Base-by-base conservation (phyloP, 2,797 vertebrate species). In the Hippocampus kuda region DNA sequence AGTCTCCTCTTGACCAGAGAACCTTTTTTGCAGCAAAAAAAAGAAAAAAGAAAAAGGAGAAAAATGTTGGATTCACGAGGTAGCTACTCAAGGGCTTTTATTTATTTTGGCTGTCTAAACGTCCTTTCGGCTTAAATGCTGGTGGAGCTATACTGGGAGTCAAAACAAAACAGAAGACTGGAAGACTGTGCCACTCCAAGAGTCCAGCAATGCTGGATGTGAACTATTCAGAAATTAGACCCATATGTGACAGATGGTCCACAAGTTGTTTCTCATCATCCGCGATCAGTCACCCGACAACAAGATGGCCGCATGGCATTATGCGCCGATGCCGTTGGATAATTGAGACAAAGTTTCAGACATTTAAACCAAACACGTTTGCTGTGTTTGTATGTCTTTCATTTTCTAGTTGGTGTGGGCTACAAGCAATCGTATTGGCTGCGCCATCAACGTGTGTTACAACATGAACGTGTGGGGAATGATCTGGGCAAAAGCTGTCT, bases 381-480 rank as follows among this genome's bases (percentile, higher is more conserved):
- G 22, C 20, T 46, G 42, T 67, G 2, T 24, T 16, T 26, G 48
- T 54, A 5, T 73, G 5, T 71, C 3, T 70, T 71, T 69, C 0
- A 4, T 48, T 76, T 79, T 67, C 48, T 77, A 98, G 97, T 88
- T 99, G 83, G 96, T 99, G 68, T 98, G 97, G 96, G 97, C 95
- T 46, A 98, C 95, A 4, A 98, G 94, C 80, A 98, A 88, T 84
- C 93, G 94, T 69, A 94, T 99, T 2, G 97, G 97, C 69, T 98
- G 97, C 86, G 95, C 97, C 76, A 94, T 98, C 88, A 98, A 96
- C 67, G 89, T 98, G 70, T 99, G 97, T 73, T 94, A 97, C 86
- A 97, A 98, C 85, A 98, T 99, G 97, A 99, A 99, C 62, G 93
- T 98, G 70, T 99, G 97, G 97, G 96, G 97, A 13, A 97, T 98